phyloP scores from a whole-genome alignment of 1,140 invertebrate genomes.

The Sarcophaga peregrina region DNA sequence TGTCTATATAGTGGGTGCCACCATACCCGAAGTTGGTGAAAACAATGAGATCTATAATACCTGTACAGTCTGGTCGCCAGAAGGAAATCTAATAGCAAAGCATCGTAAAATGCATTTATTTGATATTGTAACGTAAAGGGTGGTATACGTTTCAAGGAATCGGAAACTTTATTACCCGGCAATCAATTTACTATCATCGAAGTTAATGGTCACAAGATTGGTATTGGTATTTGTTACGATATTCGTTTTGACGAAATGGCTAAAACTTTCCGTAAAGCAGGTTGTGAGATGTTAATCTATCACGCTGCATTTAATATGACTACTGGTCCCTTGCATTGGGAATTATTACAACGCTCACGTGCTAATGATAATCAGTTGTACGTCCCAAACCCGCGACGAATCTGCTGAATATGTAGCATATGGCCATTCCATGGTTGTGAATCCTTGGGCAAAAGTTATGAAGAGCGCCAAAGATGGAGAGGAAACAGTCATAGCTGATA shows the following conservation, averaged over 20 bases:
- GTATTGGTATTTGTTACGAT: slow-evolving; percentile 95
- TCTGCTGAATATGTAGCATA: slow-evolving; percentile 84
- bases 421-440: slow-evolving; percentile 87
- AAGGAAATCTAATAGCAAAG: slow-evolving; percentile 80
- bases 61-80: slow-evolving; percentile 86
- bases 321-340: slow-evolving; percentile 93
- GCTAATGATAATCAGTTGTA: slow-evolving; percentile 88
- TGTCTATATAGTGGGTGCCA: slow-evolving; percentile 89
- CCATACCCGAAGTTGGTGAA: slow-evolving; percentile 81
- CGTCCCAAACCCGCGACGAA: slow-evolving; percentile 81
- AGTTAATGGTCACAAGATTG: slow-evolving; percentile 81
- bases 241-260: slow-evolving; percentile 92
- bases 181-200: slow-evolving; percentile 81
- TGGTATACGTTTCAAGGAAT: slow-evolving; percentile 94
- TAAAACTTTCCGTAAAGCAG: slow-evolving; percentile 81
- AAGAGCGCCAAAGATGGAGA: slow-evolving; percentile 77
- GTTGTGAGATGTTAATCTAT: slow-evolving; percentile 87
- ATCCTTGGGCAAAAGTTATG: slow-evolving; percentile 89
- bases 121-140: slow-evolving; percentile 94
- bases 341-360: slow-evolving; percentile 80
- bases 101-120: slow-evolving; percentile 92
- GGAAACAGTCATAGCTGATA: slow-evolving; percentile 78
- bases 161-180: slow-evolving; percentile 83
- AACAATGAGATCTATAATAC: slow-evolving; percentile 86
- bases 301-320: slow-evolving; percentile 97